Evolutionary conservation across 1,140 invertebrate species (phyloP).

Genomic region (Monochamus saltuarius): DNA sequence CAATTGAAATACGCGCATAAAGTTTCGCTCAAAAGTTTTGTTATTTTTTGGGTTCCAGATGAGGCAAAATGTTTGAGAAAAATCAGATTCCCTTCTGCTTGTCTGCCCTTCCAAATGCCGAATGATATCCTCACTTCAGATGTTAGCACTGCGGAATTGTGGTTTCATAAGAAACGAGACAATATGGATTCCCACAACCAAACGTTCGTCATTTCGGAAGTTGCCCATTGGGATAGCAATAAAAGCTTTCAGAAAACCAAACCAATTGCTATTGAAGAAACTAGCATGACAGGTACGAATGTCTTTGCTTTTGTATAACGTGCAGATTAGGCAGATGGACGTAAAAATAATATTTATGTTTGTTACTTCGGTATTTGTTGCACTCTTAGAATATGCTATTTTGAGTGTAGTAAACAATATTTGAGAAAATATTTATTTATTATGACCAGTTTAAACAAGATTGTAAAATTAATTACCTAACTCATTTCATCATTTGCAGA

Average conservation of each 20-base stretch:
- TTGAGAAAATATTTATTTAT: no score
- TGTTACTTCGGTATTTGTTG: no score
- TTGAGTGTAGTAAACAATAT: no score
- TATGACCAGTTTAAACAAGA: no score
- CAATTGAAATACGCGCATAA: no score
- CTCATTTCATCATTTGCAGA: neutral
- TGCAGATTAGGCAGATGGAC: no score
- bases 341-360: no score
- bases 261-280: constrained; percentile 72
- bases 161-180: constrained; percentile 74
- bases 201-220: constrained; percentile 76
- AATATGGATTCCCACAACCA: constrained; percentile 61
- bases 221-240: constrained; percentile 71
- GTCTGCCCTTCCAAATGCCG: constrained; percentile 67
- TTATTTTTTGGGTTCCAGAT: constrained; percentile 40
- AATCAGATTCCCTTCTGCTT: constrained; percentile 63
- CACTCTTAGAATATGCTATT: no score
- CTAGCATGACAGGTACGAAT: constrained; percentile 61
- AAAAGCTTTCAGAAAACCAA: constrained; percentile 71
- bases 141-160: constrained; percentile 72
- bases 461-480: no score
- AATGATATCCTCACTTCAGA: constrained; percentile 70
- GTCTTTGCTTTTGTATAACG: no score
- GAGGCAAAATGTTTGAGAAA: constrained; percentile 44
- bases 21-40: neutral